These are phyloP conservation scores for Donacobius atricapilla DNA, from an alignment of 2,113 vertebrate genomes.

Conservation along the genomic window DNA sequence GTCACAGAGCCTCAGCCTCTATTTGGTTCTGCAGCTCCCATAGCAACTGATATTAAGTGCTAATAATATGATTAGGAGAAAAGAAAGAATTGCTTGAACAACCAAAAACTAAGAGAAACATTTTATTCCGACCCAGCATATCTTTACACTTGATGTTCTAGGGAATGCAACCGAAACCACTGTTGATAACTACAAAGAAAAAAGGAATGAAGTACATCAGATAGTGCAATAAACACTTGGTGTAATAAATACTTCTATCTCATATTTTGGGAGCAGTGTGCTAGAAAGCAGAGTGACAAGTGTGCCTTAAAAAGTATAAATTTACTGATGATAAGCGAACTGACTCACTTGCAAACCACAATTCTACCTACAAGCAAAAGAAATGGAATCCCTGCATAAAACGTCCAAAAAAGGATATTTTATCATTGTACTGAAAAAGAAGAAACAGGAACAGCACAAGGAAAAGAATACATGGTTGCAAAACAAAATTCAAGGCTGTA, in stretches of 20 bases:
- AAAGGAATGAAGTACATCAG: neutral
- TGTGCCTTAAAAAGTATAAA: neutral
- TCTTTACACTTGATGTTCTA: neutral
- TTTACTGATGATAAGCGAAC: neutral
- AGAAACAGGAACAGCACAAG: neutral
- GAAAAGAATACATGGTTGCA: slow-evolving; percentile 8
- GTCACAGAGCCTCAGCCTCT: neutral
- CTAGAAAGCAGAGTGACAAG: neutral
- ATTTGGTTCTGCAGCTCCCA: slow-evolving; percentile 29
- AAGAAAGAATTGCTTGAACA: neutral
- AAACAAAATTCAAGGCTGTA: slow-evolving; percentile 31
- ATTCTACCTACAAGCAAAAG: neutral
- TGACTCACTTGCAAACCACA: neutral
- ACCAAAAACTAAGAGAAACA: neutral
- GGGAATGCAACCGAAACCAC: neutral
- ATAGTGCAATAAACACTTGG: neutral
- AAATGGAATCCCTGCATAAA: neutral
- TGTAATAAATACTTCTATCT: neutral
- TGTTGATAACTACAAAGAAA: neutral
- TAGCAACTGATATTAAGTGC: slow-evolving; percentile 29
- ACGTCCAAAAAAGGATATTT: slow-evolving; percentile 7
- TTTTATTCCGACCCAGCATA: neutral
- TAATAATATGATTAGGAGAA: slow-evolving; percentile 26
- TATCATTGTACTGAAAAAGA: neutral
- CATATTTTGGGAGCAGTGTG: neutral